These are phyloP conservation scores for Lipophrys pholis DNA, from an alignment of 2,113 vertebrate genomes.

Conservation along the genomic window DNA sequence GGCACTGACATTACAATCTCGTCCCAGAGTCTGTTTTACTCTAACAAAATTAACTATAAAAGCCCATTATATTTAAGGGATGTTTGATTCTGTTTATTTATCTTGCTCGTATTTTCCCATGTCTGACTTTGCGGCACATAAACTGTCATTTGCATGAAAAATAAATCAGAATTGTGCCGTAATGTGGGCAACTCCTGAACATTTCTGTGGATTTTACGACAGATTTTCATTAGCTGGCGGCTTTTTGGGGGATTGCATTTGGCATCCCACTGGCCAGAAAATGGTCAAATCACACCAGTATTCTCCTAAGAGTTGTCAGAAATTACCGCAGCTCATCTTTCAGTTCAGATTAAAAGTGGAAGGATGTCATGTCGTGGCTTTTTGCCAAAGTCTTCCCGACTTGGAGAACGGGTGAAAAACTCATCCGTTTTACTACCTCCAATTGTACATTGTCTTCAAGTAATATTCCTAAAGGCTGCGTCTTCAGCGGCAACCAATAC, in stretches of 20 bases:
- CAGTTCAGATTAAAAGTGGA: slow-evolving; percentile 63
- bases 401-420: slow-evolving; percentile 39
- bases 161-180: slow-evolving; percentile 29
- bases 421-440: slow-evolving; percentile 29
- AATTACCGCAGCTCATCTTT: slow-evolving; percentile 73
- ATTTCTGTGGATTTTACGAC: slow-evolving; percentile 42
- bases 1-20: slow-evolving; percentile 36
- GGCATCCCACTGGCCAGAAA: slow-evolving; percentile 53
- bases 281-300: slow-evolving; percentile 52
- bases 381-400: slow-evolving; percentile 54
- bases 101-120: slow-evolving; percentile 49
- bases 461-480: slow-evolving; percentile 3
- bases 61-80: slow-evolving; percentile 49
- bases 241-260: slow-evolving; percentile 62
- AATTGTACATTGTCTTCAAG: slow-evolving; percentile 13
- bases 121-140: slow-evolving; percentile 43
- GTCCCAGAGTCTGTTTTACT: slow-evolving; percentile 47
- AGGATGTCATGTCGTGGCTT: slow-evolving; percentile 51
- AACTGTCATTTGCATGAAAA: slow-evolving; percentile 49
- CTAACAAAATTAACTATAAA: slow-evolving; percentile 42
- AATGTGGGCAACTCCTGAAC: slow-evolving; percentile 35
- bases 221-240: slow-evolving; percentile 68
- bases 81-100: slow-evolving; percentile 65
- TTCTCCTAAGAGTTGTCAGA: slow-evolving; percentile 71
- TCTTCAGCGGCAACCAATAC: neutral